Conservation (phyloP, 1,140 invertebrate genomes). For the Alviniconcha marisindica region DNA sequence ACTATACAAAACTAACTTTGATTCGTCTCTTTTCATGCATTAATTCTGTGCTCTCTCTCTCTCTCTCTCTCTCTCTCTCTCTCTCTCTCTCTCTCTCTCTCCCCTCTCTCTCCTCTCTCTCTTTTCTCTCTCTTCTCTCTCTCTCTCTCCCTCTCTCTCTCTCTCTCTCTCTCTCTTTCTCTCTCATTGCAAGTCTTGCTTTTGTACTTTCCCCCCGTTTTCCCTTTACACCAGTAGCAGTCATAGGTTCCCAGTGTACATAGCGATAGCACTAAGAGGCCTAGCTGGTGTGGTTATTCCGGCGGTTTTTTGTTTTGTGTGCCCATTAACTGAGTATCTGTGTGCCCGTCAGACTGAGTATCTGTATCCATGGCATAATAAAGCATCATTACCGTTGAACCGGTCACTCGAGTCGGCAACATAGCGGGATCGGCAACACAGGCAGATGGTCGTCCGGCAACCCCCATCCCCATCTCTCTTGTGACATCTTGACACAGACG, state of each 20-base stretch:
- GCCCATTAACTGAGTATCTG: not conserved
- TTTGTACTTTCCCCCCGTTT: not conserved
- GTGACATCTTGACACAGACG: no score
- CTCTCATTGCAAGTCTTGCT: not conserved
- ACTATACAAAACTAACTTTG: not conserved
- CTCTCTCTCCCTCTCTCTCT: not conserved
- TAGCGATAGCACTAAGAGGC: not conserved
- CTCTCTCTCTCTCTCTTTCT: conserved; percentile 9
- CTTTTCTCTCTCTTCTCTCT: not conserved
- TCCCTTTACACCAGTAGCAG: not conserved
- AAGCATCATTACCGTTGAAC: not conserved
- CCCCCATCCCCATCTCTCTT: no score
- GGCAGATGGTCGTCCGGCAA: no score
- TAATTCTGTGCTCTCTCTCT: no score
- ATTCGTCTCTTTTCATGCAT: not conserved
- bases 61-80: not conserved
- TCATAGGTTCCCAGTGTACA: not conserved
- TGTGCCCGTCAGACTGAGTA: not conserved
- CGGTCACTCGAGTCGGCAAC: no score
- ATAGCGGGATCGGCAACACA: no score
- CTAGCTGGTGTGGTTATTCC: not conserved
- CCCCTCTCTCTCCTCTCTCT: not conserved
- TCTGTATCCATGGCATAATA: not conserved
- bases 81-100: not conserved
- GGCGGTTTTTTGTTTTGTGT: no score